phyloP scores from a whole-genome alignment of 2,113 vertebrate genomes.

The Notechis scutatus region DNA sequence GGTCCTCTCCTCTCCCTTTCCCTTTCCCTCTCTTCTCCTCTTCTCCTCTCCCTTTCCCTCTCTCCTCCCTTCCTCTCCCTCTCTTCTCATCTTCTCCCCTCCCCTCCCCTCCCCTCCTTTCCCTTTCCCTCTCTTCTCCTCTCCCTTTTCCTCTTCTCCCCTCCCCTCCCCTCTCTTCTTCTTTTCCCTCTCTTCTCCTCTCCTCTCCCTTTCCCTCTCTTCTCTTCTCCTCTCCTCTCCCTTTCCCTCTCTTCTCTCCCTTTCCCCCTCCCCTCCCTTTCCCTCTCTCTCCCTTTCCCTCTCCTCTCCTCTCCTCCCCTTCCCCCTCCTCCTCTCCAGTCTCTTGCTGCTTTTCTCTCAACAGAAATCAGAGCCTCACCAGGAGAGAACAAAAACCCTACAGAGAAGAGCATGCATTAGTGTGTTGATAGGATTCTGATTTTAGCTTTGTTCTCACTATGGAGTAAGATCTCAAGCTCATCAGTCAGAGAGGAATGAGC shows the following conservation, averaged over 20 bases:
- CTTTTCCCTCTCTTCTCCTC: too few species aligned
- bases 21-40: too few species aligned
- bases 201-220: neutral
- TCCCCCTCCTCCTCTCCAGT: neutral
- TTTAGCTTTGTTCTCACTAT: neutral
- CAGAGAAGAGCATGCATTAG: neutral
- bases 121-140: too few species aligned
- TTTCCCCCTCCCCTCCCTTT: neutral
- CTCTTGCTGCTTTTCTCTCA: neutral
- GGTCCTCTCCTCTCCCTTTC: neutral
- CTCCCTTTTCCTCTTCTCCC: too few species aligned
- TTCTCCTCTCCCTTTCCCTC: neutral
- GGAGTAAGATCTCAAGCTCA: neutral
- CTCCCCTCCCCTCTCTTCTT: fast-evolving
- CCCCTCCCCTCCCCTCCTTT: too few species aligned
- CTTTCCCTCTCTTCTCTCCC: too few species aligned
- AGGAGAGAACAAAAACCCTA: neutral
- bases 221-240: neutral
- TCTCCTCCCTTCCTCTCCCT: neutral
- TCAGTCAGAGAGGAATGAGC: neutral
- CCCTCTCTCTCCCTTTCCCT: too few species aligned
- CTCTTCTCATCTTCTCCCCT: too few species aligned
- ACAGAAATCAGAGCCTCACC: neutral
- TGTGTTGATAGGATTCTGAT: neutral
- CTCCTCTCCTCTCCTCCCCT: neutral